Base-by-base conservation (phyloP, 1,140 invertebrate species). In the Geopemphigus sp. region DNA sequence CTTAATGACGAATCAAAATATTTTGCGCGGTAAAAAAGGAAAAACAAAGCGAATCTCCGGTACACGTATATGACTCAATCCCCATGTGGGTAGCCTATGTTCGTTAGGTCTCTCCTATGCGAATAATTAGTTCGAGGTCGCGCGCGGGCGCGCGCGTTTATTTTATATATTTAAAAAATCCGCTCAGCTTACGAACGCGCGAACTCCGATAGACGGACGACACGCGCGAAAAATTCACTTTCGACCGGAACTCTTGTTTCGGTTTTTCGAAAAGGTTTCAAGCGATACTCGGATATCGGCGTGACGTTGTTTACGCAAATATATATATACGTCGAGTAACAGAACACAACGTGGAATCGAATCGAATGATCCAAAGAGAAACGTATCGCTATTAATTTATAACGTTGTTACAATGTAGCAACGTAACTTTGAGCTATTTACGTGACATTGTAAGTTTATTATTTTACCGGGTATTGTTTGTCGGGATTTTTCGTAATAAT, bases 41-140 rank as follows among this genome's bases (percentile, higher is more conserved):
- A 56, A 57, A 22, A 54, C n/a, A 6, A 56, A 56, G n/a, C 56
- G 56, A 73, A 56, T 73, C 70, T n/a, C n/a, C n/a, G 50, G 26
- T 32, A 14, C 12, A 50, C 1, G 12, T 50, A 11, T 57, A 73
- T 56, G 70, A 57, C 50, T 68, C n/a, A 56, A 56, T 17, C 14
- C 54, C 50, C 1, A 14, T 22, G 50, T 53, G 6, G 47, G 10
- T 32, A 53, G 54, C 59, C 56, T 59, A 12, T 39, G 14, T 22
- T 45, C 39, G 14, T 22, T 45, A 11, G 56, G 29, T 45, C n/a
- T 59, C 19, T 59, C n/a, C n/a, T n/a, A 76, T 50, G 47, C 12
- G 12, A 50, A 50, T 39, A 74, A 74, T 74, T 76, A 45, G 56
- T 76, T 76, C 56, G 45, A 76, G 56, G 32, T 57, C 73, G 39